phyloP scores from a whole-genome alignment of 2,888 invertebrate genomes.

The Tuberolachnus salignus region DNA sequence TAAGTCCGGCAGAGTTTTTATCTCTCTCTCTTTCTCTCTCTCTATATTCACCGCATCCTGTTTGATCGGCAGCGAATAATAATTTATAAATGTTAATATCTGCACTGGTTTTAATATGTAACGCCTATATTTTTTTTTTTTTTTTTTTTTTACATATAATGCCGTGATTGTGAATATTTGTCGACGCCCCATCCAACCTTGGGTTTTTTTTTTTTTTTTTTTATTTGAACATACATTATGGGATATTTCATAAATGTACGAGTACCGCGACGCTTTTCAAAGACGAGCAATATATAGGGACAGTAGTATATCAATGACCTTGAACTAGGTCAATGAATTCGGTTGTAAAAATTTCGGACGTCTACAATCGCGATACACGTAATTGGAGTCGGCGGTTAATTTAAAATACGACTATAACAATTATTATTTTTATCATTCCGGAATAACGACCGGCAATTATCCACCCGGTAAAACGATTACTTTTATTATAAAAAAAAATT shows the following conservation, averaged over 20 bases:
- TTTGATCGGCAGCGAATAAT: conserved; percentile 12
- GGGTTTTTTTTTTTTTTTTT: conserved; percentile 6
- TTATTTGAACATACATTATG: conserved; percentile 9
- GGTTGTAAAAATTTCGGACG: not conserved
- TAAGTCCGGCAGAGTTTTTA: not conserved
- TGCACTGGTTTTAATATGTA: not conserved
- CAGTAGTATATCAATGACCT: conserved; percentile 29
- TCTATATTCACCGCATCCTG: conserved; percentile 32
- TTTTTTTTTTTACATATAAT: too few relatives aligned
- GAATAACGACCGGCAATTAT: too few relatives aligned
- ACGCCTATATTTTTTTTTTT: too few relatives aligned
- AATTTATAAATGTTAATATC: conserved; percentile 1
- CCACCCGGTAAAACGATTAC: too few relatives aligned
- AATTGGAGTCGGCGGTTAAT: too few relatives aligned
- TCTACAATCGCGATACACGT: not conserved
- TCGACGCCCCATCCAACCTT: conserved; percentile 43
- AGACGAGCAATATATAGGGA: too few relatives aligned
- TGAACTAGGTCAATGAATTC: conserved; percentile 42
- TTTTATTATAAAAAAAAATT: too few relatives aligned
- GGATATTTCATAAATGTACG: conserved; percentile 37
- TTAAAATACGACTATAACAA: too few relatives aligned
- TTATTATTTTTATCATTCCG: too few relatives aligned
- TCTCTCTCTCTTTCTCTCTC: not conserved
- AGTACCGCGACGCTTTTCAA: not conserved
- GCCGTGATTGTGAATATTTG: conserved; percentile 26